These are phyloP conservation scores for Indicator maculatus DNA, from an alignment of 2,113 vertebrate species.

Conservation along the genomic window DNA sequence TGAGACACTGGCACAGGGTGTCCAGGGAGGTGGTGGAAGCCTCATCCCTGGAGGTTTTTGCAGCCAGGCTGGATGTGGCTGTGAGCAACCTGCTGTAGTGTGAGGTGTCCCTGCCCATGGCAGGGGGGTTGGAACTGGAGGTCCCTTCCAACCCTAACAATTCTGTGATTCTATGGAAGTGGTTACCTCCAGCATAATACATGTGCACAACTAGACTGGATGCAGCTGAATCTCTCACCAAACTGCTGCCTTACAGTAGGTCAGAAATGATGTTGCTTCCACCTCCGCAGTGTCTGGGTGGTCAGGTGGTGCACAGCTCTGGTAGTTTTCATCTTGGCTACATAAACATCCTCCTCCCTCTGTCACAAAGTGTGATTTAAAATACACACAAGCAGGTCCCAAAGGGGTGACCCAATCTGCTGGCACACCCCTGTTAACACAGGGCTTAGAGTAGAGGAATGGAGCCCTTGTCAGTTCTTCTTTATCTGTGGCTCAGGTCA, in stretches of 20 bases:
- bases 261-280: background rate
- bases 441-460: background rate
- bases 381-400: background rate
- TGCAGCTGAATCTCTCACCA: background rate
- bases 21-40: too few relatives aligned
- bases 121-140: too few relatives aligned
- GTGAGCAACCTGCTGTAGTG: too few relatives aligned
- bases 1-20: too few relatives aligned
- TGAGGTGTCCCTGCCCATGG: too few relatives aligned
- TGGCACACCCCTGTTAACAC: background rate
- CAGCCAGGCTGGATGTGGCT: too few relatives aligned
- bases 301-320: background rate
- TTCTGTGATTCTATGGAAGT: too few relatives aligned
- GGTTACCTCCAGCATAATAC: background rate
- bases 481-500: background rate
- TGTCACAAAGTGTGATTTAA: background rate
- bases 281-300: background rate
- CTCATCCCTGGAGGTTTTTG: too few relatives aligned
- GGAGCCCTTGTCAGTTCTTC: fast-evolving
- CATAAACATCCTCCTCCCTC: background rate
- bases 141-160: too few relatives aligned
- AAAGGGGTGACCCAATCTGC: background rate
- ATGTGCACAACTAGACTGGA: fast-evolving
- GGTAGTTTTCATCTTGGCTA: background rate
- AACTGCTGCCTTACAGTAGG: background rate